Conservation (phyloP, 2,797 vertebrate genomes). For the Lepus townsendii region DNA sequence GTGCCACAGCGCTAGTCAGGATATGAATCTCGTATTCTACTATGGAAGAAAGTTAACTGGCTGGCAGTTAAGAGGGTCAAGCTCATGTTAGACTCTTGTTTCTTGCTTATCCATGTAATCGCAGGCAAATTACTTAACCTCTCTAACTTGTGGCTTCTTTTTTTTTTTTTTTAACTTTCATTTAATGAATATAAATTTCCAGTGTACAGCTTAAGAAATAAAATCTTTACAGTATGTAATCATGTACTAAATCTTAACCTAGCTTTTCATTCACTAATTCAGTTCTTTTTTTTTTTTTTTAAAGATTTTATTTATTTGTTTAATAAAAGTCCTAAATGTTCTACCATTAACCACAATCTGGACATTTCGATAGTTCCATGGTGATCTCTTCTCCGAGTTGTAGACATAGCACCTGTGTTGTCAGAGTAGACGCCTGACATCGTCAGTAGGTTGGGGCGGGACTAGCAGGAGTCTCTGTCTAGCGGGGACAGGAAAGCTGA, state of each 20-base stretch:
- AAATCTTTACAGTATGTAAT: too few relatives aligned
- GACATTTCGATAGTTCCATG: neutral
- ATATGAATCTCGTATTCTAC: too few relatives aligned
- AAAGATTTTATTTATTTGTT: neutral
- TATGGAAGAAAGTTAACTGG: too few relatives aligned
- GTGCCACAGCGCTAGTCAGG: too few relatives aligned
- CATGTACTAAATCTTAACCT: neutral
- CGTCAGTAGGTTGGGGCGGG: neutral
- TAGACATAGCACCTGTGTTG: neutral
- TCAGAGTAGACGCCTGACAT: neutral
- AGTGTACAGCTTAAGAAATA: too few relatives aligned
- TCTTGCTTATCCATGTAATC: too few relatives aligned
- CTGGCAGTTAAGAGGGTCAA: too few relatives aligned
- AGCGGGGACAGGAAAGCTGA: neutral
- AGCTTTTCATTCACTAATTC: constrained; percentile 12
- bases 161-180: too few relatives aligned
- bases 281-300: neutral
- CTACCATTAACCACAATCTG: neutral
- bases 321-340: neutral
- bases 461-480: neutral
- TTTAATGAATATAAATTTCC: too few relatives aligned
- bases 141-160: too few relatives aligned
- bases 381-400: neutral
- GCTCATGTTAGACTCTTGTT: too few relatives aligned
- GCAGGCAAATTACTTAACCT: too few relatives aligned